These are phyloP conservation scores for Oreortyx pictus DNA, from an alignment of 2,797 vertebrate genomes.

Conservation along the genomic window DNA sequence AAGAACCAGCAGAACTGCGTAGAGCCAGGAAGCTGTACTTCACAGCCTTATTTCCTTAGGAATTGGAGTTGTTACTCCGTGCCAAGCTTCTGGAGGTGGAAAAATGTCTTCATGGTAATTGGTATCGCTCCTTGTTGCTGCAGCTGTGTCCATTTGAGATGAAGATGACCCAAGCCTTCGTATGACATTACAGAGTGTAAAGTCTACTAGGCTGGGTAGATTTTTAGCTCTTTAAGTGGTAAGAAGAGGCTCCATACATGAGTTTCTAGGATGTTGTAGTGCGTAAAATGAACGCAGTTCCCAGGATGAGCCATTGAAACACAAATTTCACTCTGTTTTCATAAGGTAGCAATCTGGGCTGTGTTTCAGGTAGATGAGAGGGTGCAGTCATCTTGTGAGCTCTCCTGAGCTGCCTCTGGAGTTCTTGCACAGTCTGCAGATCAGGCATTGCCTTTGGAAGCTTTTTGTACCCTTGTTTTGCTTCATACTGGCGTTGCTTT, in stretches of 20 bases:
- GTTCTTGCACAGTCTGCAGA: neutral
- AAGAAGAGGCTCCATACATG: rapidly evolving
- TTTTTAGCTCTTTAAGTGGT: neutral
- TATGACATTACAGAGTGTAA: neutral
- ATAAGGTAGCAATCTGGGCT: neutral
- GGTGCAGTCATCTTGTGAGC: rapidly evolving
- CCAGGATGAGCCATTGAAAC: neutral
- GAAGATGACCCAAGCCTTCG: neutral
- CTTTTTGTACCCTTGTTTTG: neutral
- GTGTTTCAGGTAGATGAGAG: neutral
- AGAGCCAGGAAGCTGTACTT: neutral
- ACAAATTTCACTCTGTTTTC: no score
- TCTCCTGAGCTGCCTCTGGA: neutral
- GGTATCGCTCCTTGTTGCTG: neutral
- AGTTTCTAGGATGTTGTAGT: neutral
- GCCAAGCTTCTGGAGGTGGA: neutral
- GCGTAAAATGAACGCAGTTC: neutral
- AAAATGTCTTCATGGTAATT: neutral
- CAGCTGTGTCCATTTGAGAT: neutral
- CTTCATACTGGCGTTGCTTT: rapidly evolving
- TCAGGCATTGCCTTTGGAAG: neutral
- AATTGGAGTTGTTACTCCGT: neutral
- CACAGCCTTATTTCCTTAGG: neutral
- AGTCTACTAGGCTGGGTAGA: neutral
- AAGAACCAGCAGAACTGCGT: neutral